Conservation (phyloP, 2,888 invertebrate genomes). For the Mesorhabditis spiculigera region DNA sequence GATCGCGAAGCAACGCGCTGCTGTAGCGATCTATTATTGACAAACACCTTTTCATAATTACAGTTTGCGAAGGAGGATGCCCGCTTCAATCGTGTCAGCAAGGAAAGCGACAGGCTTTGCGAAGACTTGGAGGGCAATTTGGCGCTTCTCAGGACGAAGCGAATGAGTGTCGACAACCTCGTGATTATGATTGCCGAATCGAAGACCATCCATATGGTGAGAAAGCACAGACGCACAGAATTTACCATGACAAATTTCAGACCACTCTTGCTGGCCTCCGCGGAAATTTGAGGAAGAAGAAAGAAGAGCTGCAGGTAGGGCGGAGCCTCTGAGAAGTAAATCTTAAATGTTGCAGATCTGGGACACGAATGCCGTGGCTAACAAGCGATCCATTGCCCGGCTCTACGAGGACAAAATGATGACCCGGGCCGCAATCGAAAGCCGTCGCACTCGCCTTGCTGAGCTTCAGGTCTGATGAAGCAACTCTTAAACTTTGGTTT, state of each 20-base stretch:
- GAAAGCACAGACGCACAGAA: not conserved
- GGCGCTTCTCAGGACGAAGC: not conserved
- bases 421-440: not conserved
- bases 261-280: not conserved
- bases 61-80: not conserved
- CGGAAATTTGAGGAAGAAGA: not conserved
- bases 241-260: not conserved
- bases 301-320: not conserved
- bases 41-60: not conserved
- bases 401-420: not conserved
- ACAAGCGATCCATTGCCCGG: not conserved
- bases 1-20: not conserved
- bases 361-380: not conserved
- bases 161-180: conserved; percentile 1
- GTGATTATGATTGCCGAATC: not conserved
- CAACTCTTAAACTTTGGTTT: not conserved
- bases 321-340: not conserved
- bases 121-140: not conserved
- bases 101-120: not conserved
- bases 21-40: not conserved
- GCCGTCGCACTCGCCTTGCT: not conserved
- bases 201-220: not conserved
- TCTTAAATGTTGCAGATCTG: not conserved
- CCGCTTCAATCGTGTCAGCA: not conserved
- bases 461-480: conserved; percentile 3